Conservation (phyloP, 2,888 invertebrate genomes). For the Drosophila percnosoma region DNA sequence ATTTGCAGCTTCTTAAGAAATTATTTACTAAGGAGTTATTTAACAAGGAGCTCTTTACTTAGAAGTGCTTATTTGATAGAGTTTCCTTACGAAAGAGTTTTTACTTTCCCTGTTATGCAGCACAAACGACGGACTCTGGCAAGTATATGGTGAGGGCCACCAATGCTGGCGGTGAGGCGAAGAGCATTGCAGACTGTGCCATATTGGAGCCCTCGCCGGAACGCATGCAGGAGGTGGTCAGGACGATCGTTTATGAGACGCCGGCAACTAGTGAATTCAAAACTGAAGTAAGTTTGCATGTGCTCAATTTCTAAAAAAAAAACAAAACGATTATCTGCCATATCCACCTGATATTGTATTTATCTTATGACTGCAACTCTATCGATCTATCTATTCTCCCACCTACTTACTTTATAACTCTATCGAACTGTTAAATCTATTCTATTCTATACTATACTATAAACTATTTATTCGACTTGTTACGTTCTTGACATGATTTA, state of each 20-base stretch:
- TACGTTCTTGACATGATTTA: slow-evolving; percentile 63
- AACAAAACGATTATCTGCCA: slow-evolving; percentile 23
- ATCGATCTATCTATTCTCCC: slow-evolving; percentile 33
- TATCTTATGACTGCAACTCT: slow-evolving; percentile 41
- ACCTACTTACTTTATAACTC: slow-evolving; percentile 43
- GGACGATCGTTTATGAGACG: slow-evolving; percentile 88
- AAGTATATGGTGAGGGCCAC: slow-evolving; percentile 91
- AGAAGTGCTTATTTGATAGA: neutral
- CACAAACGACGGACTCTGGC: slow-evolving; percentile 89
- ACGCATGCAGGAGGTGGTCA: slow-evolving; percentile 88
- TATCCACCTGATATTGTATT: slow-evolving; percentile 43
- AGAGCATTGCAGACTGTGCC: slow-evolving; percentile 91
- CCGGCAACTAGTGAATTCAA: slow-evolving; percentile 76
- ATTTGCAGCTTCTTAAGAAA: neutral
- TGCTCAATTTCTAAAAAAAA: slow-evolving; percentile 72
- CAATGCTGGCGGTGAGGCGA: slow-evolving; percentile 92
- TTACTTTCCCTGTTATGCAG: slow-evolving; percentile 81
- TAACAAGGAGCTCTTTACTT: neutral
- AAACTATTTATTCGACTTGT: slow-evolving; percentile 49
- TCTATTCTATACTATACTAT: slow-evolving; percentile 32
- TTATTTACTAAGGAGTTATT: neutral
- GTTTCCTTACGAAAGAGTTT: neutral
- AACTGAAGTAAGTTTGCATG: slow-evolving; percentile 84
- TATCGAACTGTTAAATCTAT: slow-evolving; percentile 43
- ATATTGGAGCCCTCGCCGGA: slow-evolving; percentile 90